phyloP scores from a whole-genome alignment of 2,113 vertebrate genomes.

The Gallinago media region DNA sequence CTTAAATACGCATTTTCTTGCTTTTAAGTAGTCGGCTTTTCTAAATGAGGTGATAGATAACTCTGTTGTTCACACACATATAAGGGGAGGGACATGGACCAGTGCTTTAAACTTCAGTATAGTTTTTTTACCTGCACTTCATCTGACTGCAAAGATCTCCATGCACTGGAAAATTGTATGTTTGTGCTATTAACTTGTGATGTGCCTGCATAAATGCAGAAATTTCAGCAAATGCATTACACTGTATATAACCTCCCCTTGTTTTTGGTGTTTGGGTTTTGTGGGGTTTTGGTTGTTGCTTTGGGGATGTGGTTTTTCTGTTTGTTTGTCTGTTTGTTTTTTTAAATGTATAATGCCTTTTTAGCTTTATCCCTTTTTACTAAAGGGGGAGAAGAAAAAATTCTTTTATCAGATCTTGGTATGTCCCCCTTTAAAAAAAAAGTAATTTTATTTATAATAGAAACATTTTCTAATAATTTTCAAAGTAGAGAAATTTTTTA shows the following conservation, averaged over 20 bases:
- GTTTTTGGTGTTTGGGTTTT: not conserved
- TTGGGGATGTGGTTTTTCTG: not conserved
- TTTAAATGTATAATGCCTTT: not conserved
- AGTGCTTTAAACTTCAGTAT: not conserved
- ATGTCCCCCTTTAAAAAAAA: not conserved
- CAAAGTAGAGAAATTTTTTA: not conserved
- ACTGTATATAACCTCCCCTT: not conserved
- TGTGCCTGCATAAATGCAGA: not conserved
- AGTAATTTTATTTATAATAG: not conserved
- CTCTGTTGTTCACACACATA: not conserved
- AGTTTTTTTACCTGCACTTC: not conserved
- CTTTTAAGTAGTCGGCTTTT: constrained; percentile 35
- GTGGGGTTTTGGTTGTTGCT: not conserved
- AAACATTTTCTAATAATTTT: not conserved
- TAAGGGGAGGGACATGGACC: not conserved
- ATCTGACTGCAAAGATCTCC: not conserved
- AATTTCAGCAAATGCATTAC: not conserved
- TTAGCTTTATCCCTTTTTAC: not conserved
- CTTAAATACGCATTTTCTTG: constrained; percentile 38
- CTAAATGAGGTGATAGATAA: constrained; percentile 26
- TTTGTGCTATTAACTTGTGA: not conserved
- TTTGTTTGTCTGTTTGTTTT: not conserved
- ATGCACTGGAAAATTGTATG: not conserved
- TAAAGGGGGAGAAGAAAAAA: not conserved
- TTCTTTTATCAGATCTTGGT: not conserved